Conservation (phyloP, 1,140 invertebrate genomes). For the Nylanderia fulva region DNA sequence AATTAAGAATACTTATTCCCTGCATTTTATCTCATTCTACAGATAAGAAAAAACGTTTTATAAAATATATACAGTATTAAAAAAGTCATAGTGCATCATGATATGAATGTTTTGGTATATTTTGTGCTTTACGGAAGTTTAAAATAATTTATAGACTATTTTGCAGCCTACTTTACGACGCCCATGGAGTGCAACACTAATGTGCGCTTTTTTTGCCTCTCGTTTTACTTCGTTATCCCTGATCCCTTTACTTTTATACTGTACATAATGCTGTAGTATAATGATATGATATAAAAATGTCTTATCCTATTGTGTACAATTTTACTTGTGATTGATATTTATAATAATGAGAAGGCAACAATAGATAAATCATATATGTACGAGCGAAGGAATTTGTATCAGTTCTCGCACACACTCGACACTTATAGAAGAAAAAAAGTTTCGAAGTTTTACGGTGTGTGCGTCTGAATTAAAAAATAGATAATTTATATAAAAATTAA, state of each 20-base stretch:
- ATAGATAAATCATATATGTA: not conserved
- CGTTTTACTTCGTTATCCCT: slow-evolving; percentile 63
- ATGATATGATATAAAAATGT: not conserved
- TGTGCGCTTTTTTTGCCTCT: slow-evolving; percentile 17
- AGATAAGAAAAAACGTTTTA: too few species aligned
- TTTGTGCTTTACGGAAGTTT: not conserved
- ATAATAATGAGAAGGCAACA: not conserved
- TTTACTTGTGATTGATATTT: not conserved
- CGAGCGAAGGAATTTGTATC: not conserved
- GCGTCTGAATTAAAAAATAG: slow-evolving; percentile 1
- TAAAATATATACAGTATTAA: too few species aligned
- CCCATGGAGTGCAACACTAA: not conserved
- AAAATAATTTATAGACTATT: not conserved
- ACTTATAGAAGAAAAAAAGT: not conserved
- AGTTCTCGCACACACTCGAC: not conserved
- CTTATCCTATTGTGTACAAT: not conserved
- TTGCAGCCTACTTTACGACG: not conserved
- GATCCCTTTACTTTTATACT: slow-evolving; percentile 47
- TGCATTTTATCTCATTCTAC: too few species aligned
- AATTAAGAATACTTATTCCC: too few species aligned
- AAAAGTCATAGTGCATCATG: too few species aligned
- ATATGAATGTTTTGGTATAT: too few species aligned
- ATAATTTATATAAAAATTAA: not conserved
- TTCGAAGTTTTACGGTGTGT: not conserved
- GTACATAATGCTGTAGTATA: not conserved